A percentile compares a stretch with the other conserved stretches of the same genome.
phyloP scores from a whole-genome alignment of 2,797 vertebrate species.

The Apodemus agrarius region DNA sequence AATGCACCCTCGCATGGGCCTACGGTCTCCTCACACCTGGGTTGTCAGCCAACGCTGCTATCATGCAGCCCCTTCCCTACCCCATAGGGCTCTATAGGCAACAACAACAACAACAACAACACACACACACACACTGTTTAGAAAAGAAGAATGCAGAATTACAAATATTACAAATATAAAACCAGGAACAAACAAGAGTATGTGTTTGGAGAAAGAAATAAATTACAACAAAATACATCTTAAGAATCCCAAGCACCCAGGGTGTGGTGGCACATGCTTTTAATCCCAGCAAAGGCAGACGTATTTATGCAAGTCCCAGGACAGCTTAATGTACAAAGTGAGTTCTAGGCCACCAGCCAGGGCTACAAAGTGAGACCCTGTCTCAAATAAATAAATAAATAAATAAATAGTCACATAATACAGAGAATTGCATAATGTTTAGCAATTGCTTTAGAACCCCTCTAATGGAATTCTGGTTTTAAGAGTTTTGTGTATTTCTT shows the following conservation, averaged over 20 bases:
- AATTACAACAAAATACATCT: conserved; percentile 42
- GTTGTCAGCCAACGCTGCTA: not conserved
- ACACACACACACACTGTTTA: not conserved
- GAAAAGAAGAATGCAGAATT: conserved; percentile 2
- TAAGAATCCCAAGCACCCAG: not conserved
- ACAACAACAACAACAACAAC: not conserved
- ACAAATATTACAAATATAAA: conserved; percentile 54
- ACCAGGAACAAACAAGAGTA: conserved; percentile 1
- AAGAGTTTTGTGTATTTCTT: not conserved
- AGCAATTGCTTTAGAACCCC: not conserved
- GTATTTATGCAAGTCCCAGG: not conserved
- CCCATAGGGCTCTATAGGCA: not conserved
- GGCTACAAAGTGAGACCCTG: not conserved
- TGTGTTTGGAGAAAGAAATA: conserved; percentile 38
- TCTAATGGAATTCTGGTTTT: not conserved
- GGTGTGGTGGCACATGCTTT: not conserved
- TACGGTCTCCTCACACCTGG: not conserved
- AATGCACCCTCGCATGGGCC: not conserved
- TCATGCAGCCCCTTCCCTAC: not conserved
- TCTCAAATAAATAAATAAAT: not conserved
- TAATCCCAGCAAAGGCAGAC: not conserved
- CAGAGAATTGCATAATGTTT: conserved; percentile 7
- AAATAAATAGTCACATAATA: not conserved
- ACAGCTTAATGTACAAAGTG: not conserved
- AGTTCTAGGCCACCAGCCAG: not conserved